A percentile compares a stretch with the other conserved stretches of the same genome.
phyloP scores from a whole-genome alignment of 2,797 vertebrate genomes.

The Aeoliscus strigatus region DNA sequence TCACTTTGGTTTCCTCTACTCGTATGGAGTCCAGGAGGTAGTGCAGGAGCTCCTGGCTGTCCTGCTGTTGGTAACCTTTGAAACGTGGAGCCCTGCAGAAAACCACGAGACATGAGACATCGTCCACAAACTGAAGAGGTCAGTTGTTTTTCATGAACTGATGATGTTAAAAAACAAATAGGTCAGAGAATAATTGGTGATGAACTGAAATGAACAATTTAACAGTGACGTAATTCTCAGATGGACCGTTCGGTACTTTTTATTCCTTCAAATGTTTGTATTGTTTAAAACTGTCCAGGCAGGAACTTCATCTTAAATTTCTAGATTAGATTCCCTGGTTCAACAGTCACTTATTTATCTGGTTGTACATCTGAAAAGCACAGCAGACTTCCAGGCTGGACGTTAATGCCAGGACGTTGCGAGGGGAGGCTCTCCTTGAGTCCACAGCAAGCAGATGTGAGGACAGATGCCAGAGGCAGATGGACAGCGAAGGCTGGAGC shows the following conservation, averaged over 20 bases:
- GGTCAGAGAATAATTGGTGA: too few relatives aligned
- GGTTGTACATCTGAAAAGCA: constrained; percentile 1
- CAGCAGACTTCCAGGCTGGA: constrained; percentile 3
- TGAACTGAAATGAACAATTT: too few relatives aligned
- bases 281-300: neutral
- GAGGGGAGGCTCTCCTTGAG: constrained; percentile 60
- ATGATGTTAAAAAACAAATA: too few relatives aligned
- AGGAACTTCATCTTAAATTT: too few relatives aligned
- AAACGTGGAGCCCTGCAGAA: constrained; percentile 87
- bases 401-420: constrained; percentile 21
- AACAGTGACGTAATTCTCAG: too few relatives aligned
- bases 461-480: constrained; percentile 71
- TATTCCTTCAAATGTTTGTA: neutral
- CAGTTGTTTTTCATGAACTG: too few relatives aligned
- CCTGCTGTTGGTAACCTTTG: constrained; percentile 96
- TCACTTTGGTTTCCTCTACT: constrained; percentile 96
- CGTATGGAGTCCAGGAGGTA: constrained; percentile 92
- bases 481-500: constrained; percentile 70
- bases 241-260: too few relatives aligned
- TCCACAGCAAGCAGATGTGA: constrained; percentile 61
- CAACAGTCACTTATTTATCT: neutral
- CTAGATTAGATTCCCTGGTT: too few relatives aligned
- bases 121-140: neutral
- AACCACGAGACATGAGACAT: too few relatives aligned
- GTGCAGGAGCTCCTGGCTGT: constrained; percentile 96